These are phyloP conservation scores for Scaptomyza tumidula DNA, from an alignment of 2,888 invertebrate species.

Conservation along the genomic window DNA sequence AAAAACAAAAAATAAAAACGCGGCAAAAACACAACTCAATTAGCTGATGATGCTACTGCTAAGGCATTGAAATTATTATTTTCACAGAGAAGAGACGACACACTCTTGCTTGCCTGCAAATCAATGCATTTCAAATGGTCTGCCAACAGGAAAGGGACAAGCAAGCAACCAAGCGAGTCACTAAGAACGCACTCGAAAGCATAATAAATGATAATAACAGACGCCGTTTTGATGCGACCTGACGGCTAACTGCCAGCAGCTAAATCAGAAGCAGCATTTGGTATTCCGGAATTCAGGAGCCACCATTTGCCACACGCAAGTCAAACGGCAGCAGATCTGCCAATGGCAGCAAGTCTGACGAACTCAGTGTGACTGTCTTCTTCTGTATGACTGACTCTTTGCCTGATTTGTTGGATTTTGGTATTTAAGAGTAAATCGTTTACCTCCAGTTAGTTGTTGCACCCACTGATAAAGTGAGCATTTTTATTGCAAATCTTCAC, in stretches of 20 bases:
- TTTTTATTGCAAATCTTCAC: slow-evolving; percentile 63
- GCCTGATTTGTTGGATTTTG: slow-evolving; percentile 17
- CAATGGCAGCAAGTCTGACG: slow-evolving; percentile 2
- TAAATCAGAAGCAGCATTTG: slow-evolving; percentile 27
- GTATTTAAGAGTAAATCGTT: slow-evolving; percentile 10
- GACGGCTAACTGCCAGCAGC: slow-evolving; percentile 65
- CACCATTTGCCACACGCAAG: slow-evolving; percentile 72
- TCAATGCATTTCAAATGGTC: slow-evolving; percentile 60
- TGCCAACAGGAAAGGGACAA: slow-evolving; percentile 40
- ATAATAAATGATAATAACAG: slow-evolving; percentile 82
- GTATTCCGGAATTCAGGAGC: slow-evolving; percentile 65
- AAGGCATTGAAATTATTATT: slow-evolving; percentile 30
- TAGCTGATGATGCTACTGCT: slow-evolving; percentile 41
- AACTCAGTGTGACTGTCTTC: neutral
- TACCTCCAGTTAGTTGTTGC: slow-evolving; percentile 16
- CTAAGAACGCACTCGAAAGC: slow-evolving; percentile 65
- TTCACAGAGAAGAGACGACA: slow-evolving; percentile 10
- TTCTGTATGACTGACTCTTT: neutral
- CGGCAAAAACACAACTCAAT: slow-evolving; percentile 71
- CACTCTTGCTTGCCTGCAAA: slow-evolving; percentile 21
- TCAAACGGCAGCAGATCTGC: slow-evolving; percentile 34
- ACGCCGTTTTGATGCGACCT: slow-evolving; percentile 72
- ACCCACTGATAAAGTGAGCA: slow-evolving; percentile 44
- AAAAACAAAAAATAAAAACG: neutral
- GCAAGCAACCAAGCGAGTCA: slow-evolving; percentile 4